Evolutionary conservation across 2,888 invertebrate species (phyloP), one percentile per base, ranked within the genome.

Genomic region (Andricus curvator): DNA sequence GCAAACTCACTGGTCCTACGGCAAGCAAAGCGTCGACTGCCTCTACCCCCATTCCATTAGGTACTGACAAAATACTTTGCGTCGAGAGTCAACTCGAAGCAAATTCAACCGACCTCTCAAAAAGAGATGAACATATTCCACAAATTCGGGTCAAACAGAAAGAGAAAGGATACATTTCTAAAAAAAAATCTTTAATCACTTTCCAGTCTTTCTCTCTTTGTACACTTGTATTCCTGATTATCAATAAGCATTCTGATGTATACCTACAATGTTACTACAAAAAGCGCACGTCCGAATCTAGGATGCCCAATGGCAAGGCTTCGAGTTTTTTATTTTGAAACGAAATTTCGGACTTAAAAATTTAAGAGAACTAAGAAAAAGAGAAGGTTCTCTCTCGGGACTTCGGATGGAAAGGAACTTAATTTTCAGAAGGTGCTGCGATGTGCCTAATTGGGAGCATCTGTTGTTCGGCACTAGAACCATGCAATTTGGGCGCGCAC

Each of bases 1-100:
- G 92, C 92, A 90, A 93, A 93, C 91, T 92, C 92, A 87, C 90
- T 92, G 92, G 92, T 92, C 91, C 92, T 92, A 87, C 92, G 92
- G 91, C 92, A 92, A 92, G 91, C 92, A 87, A 93, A 93, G 87
- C 92, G 92, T 90, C 92, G 92, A 86, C 92, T 92, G 92, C 92
- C 92, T 91, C 92, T 92, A 91, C 92, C 92, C 91, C 91, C 90
- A 89, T 92, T 92, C 91, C 92, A 92, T 92, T 92, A 92, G 90
- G 90, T 91, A 92, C 88, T 87, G 88, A 86, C 88, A 89, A 87
- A 89, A 88, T 84, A 87, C 81, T 77, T 83, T 80, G 80, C 78
- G 65, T 44, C 79, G 77, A 81, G 76, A 76, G 67, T 67, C 65
- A 78, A 56, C 48, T 70, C 62, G 44, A 70, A 41, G 64, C 78